Evolutionary conservation across 2,113 vertebrate species (phyloP).

Genomic region (Bujurquina vittata): DNA sequence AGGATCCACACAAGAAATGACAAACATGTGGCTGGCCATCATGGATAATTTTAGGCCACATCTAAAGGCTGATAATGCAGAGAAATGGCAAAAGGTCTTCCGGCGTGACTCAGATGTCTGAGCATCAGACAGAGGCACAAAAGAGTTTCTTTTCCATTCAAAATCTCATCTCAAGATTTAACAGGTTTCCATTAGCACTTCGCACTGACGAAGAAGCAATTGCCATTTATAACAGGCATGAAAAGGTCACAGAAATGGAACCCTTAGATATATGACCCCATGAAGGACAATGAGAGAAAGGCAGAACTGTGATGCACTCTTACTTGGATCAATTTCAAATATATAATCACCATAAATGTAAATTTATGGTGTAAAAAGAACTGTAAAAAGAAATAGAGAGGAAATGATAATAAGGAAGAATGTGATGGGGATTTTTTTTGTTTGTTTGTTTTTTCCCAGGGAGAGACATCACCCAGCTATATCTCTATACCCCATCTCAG

Average conservation of each 20-base stretch:
- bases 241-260: conserved; percentile 59
- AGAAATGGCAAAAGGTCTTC: conserved; percentile 27
- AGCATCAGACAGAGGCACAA: conserved; percentile 22
- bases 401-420: neutral
- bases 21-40: conserved; percentile 49
- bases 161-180: conserved; percentile 67
- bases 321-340: neutral
- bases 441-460: no score
- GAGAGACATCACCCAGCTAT: neutral
- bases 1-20: conserved; percentile 50
- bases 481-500: neutral
- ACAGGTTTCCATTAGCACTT: conserved; percentile 60
- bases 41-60: conserved; percentile 46
- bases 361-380: neutral
- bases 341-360: neutral
- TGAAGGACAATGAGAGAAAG: conserved; percentile 49
- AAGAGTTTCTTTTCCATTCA: conserved; percentile 47
- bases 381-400: neutral
- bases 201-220: conserved; percentile 57
- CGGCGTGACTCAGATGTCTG: conserved; percentile 14
- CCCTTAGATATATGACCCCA: conserved; percentile 34
- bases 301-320: conserved; percentile 6
- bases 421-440: neutral
- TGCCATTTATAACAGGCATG: conserved; percentile 65
- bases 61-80: conserved; percentile 31